A percentile compares a stretch with the other conserved stretches of the same genome.
Conservation (phyloP, 92 coral and sea anemone genomes). For the Palythoa grandiflora region DNA sequence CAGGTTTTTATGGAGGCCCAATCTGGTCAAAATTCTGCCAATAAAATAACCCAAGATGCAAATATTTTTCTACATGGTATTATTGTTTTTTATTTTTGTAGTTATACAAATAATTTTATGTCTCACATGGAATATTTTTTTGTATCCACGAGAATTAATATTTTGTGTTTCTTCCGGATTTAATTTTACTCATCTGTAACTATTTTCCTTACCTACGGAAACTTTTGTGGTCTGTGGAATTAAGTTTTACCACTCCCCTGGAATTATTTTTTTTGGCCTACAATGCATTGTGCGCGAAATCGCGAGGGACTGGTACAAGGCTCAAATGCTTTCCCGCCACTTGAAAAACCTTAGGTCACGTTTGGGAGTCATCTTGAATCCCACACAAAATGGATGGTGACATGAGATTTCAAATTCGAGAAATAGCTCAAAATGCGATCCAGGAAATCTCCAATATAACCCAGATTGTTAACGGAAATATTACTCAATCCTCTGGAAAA, state of each 20-base stretch:
- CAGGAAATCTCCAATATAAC: conserved; percentile 25
- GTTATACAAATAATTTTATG: not conserved
- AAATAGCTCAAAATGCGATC: conserved; percentile 25
- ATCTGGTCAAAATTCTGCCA: conserved; percentile 23
- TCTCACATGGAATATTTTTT: not conserved
- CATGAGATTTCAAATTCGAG: conserved; percentile 23
- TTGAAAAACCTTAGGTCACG: conserved; percentile 20
- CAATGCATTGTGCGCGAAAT: conserved; percentile 16
- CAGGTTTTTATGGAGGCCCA: not conserved
- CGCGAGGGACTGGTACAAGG: conserved; percentile 28
- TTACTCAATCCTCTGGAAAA: conserved; percentile 24
- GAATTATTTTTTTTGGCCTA: conserved; percentile 19
- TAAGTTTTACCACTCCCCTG: not conserved
- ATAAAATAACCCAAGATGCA: conserved; percentile 13
- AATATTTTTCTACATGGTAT: conserved; percentile 26
- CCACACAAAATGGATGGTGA: conserved; percentile 23
- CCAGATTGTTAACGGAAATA: conserved; percentile 25
- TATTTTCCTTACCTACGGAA: not conserved
- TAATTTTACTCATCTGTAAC: conserved; percentile 10
- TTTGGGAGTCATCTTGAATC: conserved; percentile 27
- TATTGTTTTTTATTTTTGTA: not conserved
- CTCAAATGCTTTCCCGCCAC: conserved; percentile 18
- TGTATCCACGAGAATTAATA: not conserved
- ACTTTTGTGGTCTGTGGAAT: not conserved
- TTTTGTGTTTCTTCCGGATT: conserved; percentile 11